Evolutionary conservation across 2,113 vertebrate species (phyloP).

Genomic region (Thunnus maccoyii): DNA sequence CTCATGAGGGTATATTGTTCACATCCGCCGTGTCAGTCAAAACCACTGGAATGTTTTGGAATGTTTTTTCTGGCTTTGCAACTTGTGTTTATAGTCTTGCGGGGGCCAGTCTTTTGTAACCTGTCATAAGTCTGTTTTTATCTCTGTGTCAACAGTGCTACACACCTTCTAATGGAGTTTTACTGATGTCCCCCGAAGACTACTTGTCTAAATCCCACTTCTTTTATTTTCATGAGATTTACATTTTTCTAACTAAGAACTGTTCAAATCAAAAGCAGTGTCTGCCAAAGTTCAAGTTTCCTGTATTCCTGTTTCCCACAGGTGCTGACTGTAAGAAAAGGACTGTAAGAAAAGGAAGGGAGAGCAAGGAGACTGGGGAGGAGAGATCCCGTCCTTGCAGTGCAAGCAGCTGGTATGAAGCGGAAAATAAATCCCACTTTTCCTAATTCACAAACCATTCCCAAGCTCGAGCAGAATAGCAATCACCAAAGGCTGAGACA

Average conservation of each 20-base stretch:
- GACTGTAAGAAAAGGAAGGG: constrained; percentile 45
- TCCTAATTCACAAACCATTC: constrained; percentile 78
- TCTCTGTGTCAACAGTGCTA: constrained; percentile 43
- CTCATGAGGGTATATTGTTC: constrained; percentile 54
- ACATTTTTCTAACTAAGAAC: constrained; percentile 8
- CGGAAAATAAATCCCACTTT: constrained; percentile 72
- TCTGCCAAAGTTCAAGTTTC: constrained; percentile 15
- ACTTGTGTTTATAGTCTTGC: constrained; percentile 62
- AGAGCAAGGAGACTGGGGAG: constrained; percentile 71
- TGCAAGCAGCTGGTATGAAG: constrained; percentile 78
- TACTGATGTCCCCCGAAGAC: constrained; percentile 12
- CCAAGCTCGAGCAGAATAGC: constrained; percentile 59
- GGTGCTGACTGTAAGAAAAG: constrained; percentile 62
- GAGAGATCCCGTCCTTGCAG: constrained; percentile 72
- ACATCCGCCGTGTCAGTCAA: constrained; percentile 58
- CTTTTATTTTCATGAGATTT: constrained; percentile 14
- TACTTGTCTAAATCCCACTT: constrained; percentile 10
- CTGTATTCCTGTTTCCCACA: constrained; percentile 52
- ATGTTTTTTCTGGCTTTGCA: constrained; percentile 46
- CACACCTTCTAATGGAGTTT: constrained; percentile 34
- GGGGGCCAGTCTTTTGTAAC: constrained; percentile 54
- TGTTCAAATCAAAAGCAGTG: constrained; percentile 7
- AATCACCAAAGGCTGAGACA: constrained; percentile 49
- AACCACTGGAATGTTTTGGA: constrained; percentile 68
- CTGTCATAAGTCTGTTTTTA: constrained; percentile 59